A percentile compares a stretch with the other conserved stretches of the same genome.
phyloP scores from a whole-genome alignment of 2,797 vertebrate species.

The Muraenolepis orangiensis region DNA sequence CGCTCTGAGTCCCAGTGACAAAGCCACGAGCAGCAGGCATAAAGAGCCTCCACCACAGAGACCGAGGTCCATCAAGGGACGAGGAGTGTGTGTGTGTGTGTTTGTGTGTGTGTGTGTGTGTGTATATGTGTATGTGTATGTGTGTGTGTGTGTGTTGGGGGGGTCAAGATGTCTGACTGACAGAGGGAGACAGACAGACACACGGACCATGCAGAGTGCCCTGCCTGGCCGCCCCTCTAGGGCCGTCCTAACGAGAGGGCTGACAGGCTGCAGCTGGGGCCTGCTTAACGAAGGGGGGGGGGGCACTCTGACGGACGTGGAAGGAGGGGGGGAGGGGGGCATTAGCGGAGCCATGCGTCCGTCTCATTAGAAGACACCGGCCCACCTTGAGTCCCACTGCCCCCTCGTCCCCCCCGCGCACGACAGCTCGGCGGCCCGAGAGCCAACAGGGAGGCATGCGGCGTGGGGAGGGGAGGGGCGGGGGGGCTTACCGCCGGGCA shows the following conservation, averaged over 20 bases:
- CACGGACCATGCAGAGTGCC: conserved; percentile 47
- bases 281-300: conserved; percentile 81
- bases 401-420: conserved; percentile 74
- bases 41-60: conserved; percentile 80
- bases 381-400: conserved; percentile 89
- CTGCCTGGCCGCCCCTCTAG: conserved; percentile 62
- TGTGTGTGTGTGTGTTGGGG: conserved; percentile 1
- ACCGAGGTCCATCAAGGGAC: conserved; percentile 80
- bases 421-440: conserved; percentile 89
- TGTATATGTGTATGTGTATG: conserved; percentile 16
- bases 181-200: conserved; percentile 79
- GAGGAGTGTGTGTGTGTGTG: conserved; percentile 68
- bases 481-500: conserved; percentile 52
- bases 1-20: conserved; percentile 72
- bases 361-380: conserved; percentile 99
- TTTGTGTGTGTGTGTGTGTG: conserved; percentile 6
- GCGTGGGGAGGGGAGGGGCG: conserved; percentile 49
- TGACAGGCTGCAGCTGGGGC: conserved; percentile 97
- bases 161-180: conserved; percentile 79
- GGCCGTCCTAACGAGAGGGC: conserved; percentile 74
- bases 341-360: conserved; percentile 97
- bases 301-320: conserved; percentile 74
- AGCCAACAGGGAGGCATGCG: conserved; percentile 67
- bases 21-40: conserved; percentile 86
- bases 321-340: conserved; percentile 63